phyloP scores from a whole-genome alignment of 2,888 invertebrate species.

The Drosophila infuscata region DNA sequence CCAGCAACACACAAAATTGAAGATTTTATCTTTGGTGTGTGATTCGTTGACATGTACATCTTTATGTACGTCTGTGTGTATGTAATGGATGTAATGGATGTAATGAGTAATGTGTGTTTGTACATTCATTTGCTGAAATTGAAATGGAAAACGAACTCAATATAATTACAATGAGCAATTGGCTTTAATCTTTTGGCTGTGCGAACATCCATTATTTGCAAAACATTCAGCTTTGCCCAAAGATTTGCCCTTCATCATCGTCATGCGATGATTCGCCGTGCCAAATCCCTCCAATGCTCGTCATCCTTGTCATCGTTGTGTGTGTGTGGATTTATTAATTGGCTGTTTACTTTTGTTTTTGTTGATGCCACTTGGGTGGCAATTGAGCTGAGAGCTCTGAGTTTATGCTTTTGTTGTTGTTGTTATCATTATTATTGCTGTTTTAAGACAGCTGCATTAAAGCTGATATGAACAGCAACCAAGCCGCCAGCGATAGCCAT shows the following conservation, averaged over 20 bases:
- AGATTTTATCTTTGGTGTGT: not conserved
- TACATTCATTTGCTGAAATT: not conserved
- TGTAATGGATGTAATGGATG: not conserved
- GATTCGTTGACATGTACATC: not conserved
- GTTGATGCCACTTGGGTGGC: slow-evolving; percentile 53
- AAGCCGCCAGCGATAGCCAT: slow-evolving; percentile 21
- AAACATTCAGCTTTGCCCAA: slow-evolving; percentile 5
- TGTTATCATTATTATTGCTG: slow-evolving; percentile 8
- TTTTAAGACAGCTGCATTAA: slow-evolving; percentile 4
- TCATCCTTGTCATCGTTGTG: slow-evolving; percentile 7
- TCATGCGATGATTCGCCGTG: slow-evolving; percentile 11
- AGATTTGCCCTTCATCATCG: slow-evolving; percentile 11
- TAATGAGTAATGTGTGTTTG: not conserved
- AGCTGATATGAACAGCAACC: slow-evolving; percentile 27
- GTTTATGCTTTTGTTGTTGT: slow-evolving; percentile 1
- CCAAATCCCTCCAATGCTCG: slow-evolving; percentile 20
- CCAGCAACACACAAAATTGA: not conserved
- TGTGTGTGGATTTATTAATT: slow-evolving; percentile 29
- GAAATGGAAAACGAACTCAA: not conserved
- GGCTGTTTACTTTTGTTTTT: slow-evolving; percentile 36
- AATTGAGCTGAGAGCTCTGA: slow-evolving; percentile 21
- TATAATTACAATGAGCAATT: slow-evolving; percentile 21
- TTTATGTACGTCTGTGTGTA: not conserved
- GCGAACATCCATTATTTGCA: slow-evolving; percentile 12
- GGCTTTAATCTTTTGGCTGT: not conserved